Percentiles rank a stretch among this genome's conserved stretches.
Evolutionary conservation across 64 coral and sea anemone genomes (phyloP).

Genomic region (Pachyseris speciosa): DNA sequence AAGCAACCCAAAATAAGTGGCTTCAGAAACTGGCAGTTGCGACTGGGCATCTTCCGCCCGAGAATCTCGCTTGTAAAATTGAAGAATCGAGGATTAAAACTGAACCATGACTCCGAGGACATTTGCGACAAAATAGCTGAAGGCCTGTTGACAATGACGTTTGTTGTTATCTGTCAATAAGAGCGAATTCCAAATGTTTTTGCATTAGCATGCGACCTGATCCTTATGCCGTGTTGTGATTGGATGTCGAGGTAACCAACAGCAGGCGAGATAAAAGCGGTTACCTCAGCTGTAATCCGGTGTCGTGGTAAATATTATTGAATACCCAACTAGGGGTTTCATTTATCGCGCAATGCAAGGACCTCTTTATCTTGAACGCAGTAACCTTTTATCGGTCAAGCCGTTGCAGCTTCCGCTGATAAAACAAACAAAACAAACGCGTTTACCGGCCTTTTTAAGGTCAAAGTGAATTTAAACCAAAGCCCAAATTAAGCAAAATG

Average conservation of each 20-base stretch:
- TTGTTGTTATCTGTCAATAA: constrained; percentile 24
- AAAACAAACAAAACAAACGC: not conserved
- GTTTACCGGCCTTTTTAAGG: too few species aligned
- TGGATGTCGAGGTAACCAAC: constrained; percentile 16
- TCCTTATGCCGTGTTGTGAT: not conserved
- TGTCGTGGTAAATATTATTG: constrained; percentile 3
- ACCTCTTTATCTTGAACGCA: not conserved
- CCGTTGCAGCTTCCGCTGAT: not conserved
- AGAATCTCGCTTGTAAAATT: not conserved
- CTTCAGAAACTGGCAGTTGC: constrained; percentile 43
- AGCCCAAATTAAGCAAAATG: too few species aligned
- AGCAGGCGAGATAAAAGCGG: not conserved
- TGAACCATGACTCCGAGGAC: not conserved
- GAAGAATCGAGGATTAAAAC: not conserved
- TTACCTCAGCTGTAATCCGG: not conserved
- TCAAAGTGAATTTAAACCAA: too few species aligned
- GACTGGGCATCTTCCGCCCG: constrained; percentile 13
- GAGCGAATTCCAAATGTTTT: constrained; percentile 11
- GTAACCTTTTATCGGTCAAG: constrained; percentile 31
- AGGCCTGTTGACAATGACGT: constrained; percentile 22
- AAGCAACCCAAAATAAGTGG: constrained; percentile 27
- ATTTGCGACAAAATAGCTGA: constrained; percentile 10
- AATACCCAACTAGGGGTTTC: not conserved
- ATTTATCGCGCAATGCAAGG: constrained; percentile 22
- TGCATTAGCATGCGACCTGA: constrained; percentile 10